Conservation (phyloP, 2,797 vertebrate genomes). For the Halcyon badia region DNA sequence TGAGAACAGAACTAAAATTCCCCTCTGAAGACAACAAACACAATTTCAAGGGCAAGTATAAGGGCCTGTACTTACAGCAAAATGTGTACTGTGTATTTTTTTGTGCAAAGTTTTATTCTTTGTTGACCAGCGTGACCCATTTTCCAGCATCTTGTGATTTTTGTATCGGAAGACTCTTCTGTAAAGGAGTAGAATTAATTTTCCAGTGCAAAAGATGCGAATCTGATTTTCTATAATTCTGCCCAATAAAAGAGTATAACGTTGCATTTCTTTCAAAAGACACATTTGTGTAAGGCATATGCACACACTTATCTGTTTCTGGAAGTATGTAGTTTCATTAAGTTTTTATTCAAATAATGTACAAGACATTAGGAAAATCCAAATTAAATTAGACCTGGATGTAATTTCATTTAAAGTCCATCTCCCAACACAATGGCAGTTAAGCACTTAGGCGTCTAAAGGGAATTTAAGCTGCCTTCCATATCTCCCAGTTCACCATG, state of each 20-base stretch:
- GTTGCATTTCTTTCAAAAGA: neutral
- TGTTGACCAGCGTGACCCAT: constrained; percentile 21
- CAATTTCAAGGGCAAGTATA: neutral
- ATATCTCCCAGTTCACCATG: neutral
- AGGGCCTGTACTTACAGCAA: neutral
- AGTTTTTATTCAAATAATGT: neutral
- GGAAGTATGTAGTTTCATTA: neutral
- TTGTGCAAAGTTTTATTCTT: neutral
- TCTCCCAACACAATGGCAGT: neutral
- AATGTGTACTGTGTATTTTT: neutral
- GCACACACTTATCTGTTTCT: neutral
- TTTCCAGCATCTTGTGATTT: constrained; percentile 53
- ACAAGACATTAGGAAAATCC: neutral
- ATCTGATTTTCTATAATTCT: neutral
- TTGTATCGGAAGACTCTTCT: constrained; percentile 19
- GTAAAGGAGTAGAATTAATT: constrained; percentile 21
- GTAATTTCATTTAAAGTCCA: neutral
- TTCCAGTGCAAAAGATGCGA: neutral
- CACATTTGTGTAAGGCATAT: neutral
- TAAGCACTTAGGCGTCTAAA: neutral
- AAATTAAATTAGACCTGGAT: neutral
- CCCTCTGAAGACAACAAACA: neutral
- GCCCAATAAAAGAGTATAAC: neutral
- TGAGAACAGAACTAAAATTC: constrained; percentile 7
- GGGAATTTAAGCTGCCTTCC: neutral